Evolutionary conservation across 2,797 vertebrate species (phyloP).

Genomic region (Tokudaia muenninki): DNA sequence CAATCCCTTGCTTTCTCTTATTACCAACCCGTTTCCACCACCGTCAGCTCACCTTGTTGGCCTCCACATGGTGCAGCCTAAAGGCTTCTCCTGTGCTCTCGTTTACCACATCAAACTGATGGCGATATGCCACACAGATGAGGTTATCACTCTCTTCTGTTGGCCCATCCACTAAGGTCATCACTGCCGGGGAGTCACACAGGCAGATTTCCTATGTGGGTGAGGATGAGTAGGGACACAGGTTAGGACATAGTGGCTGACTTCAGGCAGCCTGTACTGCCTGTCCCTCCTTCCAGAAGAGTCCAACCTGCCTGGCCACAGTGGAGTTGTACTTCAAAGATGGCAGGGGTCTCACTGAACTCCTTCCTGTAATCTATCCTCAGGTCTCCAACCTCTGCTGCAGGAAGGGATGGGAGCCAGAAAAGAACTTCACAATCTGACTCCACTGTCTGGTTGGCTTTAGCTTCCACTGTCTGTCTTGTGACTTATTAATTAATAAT

Average conservation of each 20-base stretch:
- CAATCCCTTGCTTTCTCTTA: no score
- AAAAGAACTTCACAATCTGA: not conserved
- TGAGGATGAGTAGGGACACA: not conserved
- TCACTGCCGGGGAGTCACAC: slow-evolving; percentile 95
- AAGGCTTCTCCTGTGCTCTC: slow-evolving; percentile 98
- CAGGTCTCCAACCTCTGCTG: not conserved
- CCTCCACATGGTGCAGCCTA: slow-evolving; percentile 95
- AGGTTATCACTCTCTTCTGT: slow-evolving; percentile 97
- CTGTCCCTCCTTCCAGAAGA: not conserved
- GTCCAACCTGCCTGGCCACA: not conserved
- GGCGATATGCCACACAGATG: slow-evolving; percentile 98
- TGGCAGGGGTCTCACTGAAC: not conserved
- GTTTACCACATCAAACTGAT: slow-evolving; percentile 98
- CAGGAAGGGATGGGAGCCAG: not conserved
- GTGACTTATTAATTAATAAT: not conserved
- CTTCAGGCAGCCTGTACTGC: not conserved
- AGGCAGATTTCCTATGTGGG: slow-evolving; percentile 95
- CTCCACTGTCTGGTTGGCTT: not conserved
- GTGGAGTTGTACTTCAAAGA: not conserved
- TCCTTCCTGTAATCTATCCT: not conserved
- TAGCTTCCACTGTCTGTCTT: not conserved
- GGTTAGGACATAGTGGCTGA: not conserved
- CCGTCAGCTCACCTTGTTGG: slow-evolving; percentile 92
- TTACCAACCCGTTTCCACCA: rapidly evolving
- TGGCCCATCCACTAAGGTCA: slow-evolving; percentile 97